Conservation (phyloP, 30 jellyfish, hydroid and myxozoan genomes). For the Pelagia noctiluca region DNA sequence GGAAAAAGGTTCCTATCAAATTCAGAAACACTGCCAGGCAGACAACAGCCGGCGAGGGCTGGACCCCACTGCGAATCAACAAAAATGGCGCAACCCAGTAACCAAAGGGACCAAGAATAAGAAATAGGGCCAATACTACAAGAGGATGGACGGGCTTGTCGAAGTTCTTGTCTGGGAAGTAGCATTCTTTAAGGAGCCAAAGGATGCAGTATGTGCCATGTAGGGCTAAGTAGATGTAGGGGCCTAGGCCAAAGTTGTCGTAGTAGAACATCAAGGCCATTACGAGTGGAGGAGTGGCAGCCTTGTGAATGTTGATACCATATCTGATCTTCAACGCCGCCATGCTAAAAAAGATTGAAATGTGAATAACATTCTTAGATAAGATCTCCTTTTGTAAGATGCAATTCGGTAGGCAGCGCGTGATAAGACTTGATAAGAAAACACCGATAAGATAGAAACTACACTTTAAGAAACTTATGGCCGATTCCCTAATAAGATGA, state of each 20-base stretch:
- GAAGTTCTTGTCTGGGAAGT: slow-evolving; percentile 72
- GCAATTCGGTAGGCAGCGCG: too few species aligned
- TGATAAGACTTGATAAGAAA: too few species aligned
- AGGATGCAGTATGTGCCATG: slow-evolving; percentile 78
- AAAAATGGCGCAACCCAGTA: slow-evolving; percentile 83
- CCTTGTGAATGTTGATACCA: slow-evolving; percentile 71
- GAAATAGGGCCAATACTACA: slow-evolving; percentile 10
- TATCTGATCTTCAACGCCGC: too few species aligned
- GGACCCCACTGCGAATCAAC: slow-evolving; percentile 51
- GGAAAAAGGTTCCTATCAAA: slow-evolving; percentile 64
- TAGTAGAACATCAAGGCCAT: slow-evolving; percentile 52
- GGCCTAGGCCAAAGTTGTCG: slow-evolving; percentile 62
- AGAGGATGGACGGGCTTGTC: slow-evolving; percentile 22
- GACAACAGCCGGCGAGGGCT: slow-evolving; percentile 57
- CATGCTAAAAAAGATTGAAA: too few species aligned
- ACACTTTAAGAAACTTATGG: too few species aligned
- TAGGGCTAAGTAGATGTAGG: slow-evolving; percentile 70
- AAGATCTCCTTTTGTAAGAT: too few species aligned
- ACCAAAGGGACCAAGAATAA: slow-evolving; percentile 37
- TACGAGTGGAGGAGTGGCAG: slow-evolving; percentile 49
- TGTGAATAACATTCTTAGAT: too few species aligned
- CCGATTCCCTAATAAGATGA: too few species aligned
- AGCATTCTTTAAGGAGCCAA: slow-evolving; percentile 75
- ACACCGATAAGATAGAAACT: too few species aligned
- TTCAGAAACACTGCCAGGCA: slow-evolving; percentile 41